Conservation (phyloP, 2,888 invertebrate genomes). For the Drosophila kuntzei region DNA sequence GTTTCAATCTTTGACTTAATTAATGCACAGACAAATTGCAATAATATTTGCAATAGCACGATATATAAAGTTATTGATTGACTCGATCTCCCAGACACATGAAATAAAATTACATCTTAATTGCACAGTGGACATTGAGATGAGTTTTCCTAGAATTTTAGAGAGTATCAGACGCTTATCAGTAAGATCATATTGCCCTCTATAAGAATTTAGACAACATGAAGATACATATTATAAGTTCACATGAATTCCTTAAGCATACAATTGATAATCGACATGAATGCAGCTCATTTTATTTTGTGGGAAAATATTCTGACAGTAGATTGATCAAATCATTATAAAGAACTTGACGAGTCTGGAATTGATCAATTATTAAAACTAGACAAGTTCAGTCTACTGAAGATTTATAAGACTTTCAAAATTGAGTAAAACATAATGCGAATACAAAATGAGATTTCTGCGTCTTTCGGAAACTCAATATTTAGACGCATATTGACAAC, state of each 20-base stretch:
- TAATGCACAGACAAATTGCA: slow-evolving; percentile 23
- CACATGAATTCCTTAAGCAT: slow-evolving; percentile 1
- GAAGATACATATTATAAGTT: not conserved
- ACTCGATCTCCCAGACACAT: slow-evolving; percentile 7
- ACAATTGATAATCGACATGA: not conserved
- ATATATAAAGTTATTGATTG: slow-evolving; percentile 2
- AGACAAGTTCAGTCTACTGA: not conserved
- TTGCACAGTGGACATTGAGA: slow-evolving; percentile 1
- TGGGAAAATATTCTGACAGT: slow-evolving; percentile 10
- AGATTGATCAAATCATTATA: slow-evolving; percentile 4
- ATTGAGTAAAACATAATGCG: slow-evolving; percentile 21
- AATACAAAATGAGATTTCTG: slow-evolving; percentile 14
- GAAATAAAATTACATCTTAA: slow-evolving; percentile 11
- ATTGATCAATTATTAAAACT: not conserved
- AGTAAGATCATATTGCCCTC: not conserved
- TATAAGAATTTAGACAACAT: slow-evolving; percentile 1
- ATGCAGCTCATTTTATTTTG: slow-evolving; percentile 1
- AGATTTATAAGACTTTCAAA: slow-evolving; percentile 10
- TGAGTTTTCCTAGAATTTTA: slow-evolving; percentile 6
- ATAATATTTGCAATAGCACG: not conserved
- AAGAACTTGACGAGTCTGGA: not conserved
- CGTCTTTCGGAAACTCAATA: slow-evolving; percentile 31
- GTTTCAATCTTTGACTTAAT: slow-evolving; percentile 2
- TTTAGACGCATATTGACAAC: slow-evolving; percentile 33
- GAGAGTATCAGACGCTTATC: not conserved